A percentile compares a stretch with the other conserved stretches of the same genome.
phyloP scores from a whole-genome alignment of 2,888 invertebrate species.

The Leucoptera coffeella region DNA sequence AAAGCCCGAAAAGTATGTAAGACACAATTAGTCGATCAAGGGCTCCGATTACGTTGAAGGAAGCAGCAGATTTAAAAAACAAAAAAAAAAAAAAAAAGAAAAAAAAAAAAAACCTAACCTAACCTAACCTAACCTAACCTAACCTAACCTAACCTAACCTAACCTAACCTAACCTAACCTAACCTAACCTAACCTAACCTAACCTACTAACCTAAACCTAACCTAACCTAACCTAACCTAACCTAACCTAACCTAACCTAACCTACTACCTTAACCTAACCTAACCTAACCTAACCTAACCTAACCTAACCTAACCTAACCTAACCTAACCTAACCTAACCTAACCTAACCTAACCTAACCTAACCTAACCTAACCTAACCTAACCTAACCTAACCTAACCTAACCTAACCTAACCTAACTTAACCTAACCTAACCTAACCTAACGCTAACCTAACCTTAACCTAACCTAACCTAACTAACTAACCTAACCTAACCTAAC shows the following conservation, averaged over 20 bases:
- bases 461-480: slow-evolving; percentile 7
- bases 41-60: no score
- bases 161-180: slow-evolving; percentile 6
- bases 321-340: slow-evolving; percentile 7
- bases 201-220: slow-evolving; percentile 7
- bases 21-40: no score
- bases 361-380: slow-evolving; percentile 7
- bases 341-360: slow-evolving; percentile 8
- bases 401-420: slow-evolving; percentile 8
- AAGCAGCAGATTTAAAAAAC: no score
- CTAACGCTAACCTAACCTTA: slow-evolving; percentile 7
- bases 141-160: slow-evolving; percentile 5
- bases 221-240: slow-evolving; percentile 10
- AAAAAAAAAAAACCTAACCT: no score
- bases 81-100: no score
- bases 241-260: slow-evolving; percentile 6
- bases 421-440: slow-evolving; percentile 7
- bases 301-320: slow-evolving; percentile 5
- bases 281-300: slow-evolving; percentile 9
- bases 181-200: slow-evolving; percentile 8
- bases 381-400: slow-evolving; percentile 7
- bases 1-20: no score
- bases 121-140: slow-evolving; percentile 6
- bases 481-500: slow-evolving; percentile 6
- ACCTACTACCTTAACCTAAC: slow-evolving; percentile 9